Conservation (phyloP, 2,113 vertebrate species). For the Marmota flaviventris region DNA sequence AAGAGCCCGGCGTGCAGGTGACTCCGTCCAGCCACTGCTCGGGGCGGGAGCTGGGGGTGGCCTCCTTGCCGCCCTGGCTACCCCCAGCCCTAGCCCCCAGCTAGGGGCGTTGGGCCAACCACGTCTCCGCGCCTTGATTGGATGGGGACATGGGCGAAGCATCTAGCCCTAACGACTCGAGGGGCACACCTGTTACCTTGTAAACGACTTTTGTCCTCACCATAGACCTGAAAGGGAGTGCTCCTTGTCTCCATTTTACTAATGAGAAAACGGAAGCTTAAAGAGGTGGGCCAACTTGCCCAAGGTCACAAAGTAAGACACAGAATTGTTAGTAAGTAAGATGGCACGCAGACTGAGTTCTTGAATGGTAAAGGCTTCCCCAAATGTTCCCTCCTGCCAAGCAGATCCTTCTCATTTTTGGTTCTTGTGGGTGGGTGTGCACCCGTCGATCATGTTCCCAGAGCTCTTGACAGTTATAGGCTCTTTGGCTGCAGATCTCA, state of each 20-base stretch:
- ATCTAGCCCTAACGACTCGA: background rate
- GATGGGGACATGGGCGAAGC: background rate
- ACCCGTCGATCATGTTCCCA: background rate
- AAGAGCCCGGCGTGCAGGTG: slow-evolving; percentile 57
- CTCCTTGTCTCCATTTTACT: slow-evolving; percentile 24
- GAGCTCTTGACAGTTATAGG: background rate
- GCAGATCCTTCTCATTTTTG: background rate
- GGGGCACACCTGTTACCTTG: background rate
- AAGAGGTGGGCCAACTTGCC: background rate
- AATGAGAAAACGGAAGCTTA: background rate
- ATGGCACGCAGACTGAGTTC: background rate
- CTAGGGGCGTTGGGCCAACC: background rate
- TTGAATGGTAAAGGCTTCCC: background rate
- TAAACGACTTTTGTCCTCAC: background rate
- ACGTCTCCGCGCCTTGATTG: background rate
- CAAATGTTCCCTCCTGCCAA: background rate
- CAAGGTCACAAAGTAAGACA: background rate
- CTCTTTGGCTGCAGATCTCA: background rate
- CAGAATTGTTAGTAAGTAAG: background rate
- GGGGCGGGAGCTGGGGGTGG: background rate
- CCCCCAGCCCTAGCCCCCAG: background rate
- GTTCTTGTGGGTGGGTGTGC: background rate
- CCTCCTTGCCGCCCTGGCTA: background rate
- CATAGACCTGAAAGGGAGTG: background rate
- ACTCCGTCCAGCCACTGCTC: background rate